Percentiles rank a stretch among this genome's conserved stretches.
Evolutionary conservation across 2,113 vertebrate genomes (phyloP).

Genomic region (Crotalus helleri): DNA sequence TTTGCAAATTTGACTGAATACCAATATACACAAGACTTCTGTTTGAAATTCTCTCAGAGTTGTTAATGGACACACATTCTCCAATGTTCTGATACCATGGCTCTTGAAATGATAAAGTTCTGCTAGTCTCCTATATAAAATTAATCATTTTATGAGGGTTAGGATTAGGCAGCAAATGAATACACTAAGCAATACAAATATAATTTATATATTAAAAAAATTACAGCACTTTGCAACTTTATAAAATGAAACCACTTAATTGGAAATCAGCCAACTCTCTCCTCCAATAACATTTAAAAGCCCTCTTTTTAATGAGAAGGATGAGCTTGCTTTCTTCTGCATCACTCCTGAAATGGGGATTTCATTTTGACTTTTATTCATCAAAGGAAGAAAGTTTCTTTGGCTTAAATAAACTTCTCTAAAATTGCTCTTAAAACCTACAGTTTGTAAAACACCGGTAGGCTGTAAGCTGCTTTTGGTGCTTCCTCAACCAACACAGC

Average conservation of each 20-base stretch:
- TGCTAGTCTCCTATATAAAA: not conserved
- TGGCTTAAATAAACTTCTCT: not conserved
- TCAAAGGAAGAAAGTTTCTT: not conserved
- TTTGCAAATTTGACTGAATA: not conserved
- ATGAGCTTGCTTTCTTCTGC: not conserved
- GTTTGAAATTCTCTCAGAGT: not conserved
- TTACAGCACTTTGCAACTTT: not conserved
- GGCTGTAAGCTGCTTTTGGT: not conserved
- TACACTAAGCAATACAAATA: not conserved
- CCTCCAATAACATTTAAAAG: not conserved
- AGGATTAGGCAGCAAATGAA: not conserved
- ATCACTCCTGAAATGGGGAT: not conserved
- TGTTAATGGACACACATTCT: not conserved
- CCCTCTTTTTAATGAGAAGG: not conserved
- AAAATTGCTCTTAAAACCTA: not conserved
- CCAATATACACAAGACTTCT: not conserved
- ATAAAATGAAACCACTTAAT: not conserved
- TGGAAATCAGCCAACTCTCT: not conserved
- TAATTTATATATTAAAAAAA: not conserved
- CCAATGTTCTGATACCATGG: not conserved
- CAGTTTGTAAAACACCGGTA: not conserved
- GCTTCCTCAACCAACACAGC: not conserved
- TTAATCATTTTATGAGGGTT: not conserved
- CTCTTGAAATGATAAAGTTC: not conserved
- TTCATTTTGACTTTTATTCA: not conserved